Base-by-base conservation (phyloP, 1,140 invertebrate genomes). In the Ephestia elutella region DNA sequence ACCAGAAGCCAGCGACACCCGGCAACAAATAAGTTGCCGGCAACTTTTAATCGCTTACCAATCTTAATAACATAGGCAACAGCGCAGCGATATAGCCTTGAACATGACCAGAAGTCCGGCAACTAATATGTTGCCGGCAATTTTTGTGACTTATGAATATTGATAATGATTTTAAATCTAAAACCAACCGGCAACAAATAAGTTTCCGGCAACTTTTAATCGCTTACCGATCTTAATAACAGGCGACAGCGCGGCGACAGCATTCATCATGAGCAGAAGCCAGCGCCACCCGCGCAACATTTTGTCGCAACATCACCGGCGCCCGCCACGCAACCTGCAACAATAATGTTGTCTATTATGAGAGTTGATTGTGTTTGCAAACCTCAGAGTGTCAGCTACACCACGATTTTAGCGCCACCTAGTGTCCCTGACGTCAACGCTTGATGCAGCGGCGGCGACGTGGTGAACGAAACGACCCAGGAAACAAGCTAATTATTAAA, bases 181-280 rank as follows among this genome's bases (percentile, higher is more conserved):
- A 13, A 35, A 11, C 32, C 1, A 35, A 5, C 1, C 10, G 13
- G 32, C 32, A 35, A 35, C 32, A 11, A 35, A 35, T n/a, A 10
- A 35, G 32, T 35, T 13, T 2, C 32, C 13, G 13, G 32, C 32
- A 35, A 35, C 32, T 35, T 11, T 11, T 11, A 4, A 9, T 35
- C 11, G 57, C 90, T 91, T 70, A 93, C 92, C 92, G 79, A 93
- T 92, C 87, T 92, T 92, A 81, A 93, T 91, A 66, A 93, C 92
- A 50, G 92, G 92, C 58, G 92, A 92, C 65, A 93, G 73, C 51
- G 92, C 89, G 53, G 81, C 82, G 38, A 83, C 86, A 62, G 81
- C 76, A 53, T 86, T 85, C 71, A 86, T 62, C 48, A 77, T 81
- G 68, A 90, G 78, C 68, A 91, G 73, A 54, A 89, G 64, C 81